Base-by-base conservation (phyloP, 2,888 invertebrate species). In the Xestia c-nigrum region DNA sequence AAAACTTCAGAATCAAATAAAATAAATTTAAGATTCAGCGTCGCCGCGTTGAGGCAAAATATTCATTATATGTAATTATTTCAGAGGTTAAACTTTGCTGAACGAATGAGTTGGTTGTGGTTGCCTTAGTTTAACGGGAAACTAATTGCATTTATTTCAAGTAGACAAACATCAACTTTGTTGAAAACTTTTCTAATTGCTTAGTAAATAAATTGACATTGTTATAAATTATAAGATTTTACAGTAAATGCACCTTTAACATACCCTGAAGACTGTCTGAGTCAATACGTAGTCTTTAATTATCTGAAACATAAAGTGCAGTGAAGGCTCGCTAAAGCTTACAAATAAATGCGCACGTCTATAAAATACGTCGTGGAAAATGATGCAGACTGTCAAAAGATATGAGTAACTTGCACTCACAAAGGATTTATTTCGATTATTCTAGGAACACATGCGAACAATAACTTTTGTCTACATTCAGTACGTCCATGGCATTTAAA, bases 371-470 rank as follows among this genome's bases (percentile, higher is more conserved):
- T 81, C 72, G 76, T 74, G 73, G 68, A 65, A 87, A 87, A 89
- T 82, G 89, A 86, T 85, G 78, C 77, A 47, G 78, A 76, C 83
- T 84, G 87, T 86, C 86, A 82, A 84, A 88, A 89, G 82, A 76
- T 86, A 85, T 85, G 85, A 88, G 82, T 85, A 87, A 88, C 80
- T 76, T 81, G 75, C 74, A 72, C 72, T 74, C 74, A 88, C 87
- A 88, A 89, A 88, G 84, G 85, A 74, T 87, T 86, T 85, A 86
- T 87, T 87, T 86, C 64, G 76, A 85, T 84, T 69, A 80, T 87
- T 86, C 83, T 78, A 77, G 74, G 86, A 87, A 85, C 76, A 83
- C 55, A 59, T 76, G 63, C 69, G 24, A 84, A 83, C 82, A 87
- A 87, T 87, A 77, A 78, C 84, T 84, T 86, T 87, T 87, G 87